Percentiles rank a stretch among this genome's conserved stretches.
phyloP scores from a whole-genome alignment of 2,797 vertebrate genomes.

The Sebastiscus albofasciatus region DNA sequence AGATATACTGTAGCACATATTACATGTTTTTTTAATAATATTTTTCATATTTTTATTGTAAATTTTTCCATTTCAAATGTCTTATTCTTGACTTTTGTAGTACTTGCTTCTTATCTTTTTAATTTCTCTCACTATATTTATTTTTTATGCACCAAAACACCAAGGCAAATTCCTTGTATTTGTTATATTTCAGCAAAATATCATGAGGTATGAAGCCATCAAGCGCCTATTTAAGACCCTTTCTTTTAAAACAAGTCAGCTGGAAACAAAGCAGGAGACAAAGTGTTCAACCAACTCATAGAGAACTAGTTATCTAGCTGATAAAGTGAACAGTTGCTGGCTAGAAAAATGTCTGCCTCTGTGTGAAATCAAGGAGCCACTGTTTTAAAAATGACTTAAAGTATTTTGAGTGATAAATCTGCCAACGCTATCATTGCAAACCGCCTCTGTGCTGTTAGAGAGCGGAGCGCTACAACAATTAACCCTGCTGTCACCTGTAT shows the following conservation, averaged over 20 bases:
- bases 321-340: neutral
- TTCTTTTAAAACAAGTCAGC: neutral
- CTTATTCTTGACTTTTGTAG: neutral
- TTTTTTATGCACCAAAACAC: no score
- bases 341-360: neutral
- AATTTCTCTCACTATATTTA: no score
- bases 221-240: rapidly evolving
- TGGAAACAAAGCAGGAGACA: neutral
- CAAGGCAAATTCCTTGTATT: no score
- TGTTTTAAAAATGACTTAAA: neutral
- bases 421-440: neutral
- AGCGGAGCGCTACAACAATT: neutral
- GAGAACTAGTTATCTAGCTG: neutral
- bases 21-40: neutral
- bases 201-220: no score
- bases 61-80: neutral
- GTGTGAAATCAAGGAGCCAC: neutral
- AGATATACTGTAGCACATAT: no score
- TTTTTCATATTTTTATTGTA: neutral
- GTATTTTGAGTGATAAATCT: neutral
- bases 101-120: no score
- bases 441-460: neutral
- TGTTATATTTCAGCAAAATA: neutral
- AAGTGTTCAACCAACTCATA: neutral
- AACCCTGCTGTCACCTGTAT: constrained; percentile 6